Base-by-base conservation (phyloP, 2,888 invertebrate species). In the Sesia bembeciformis region DNA sequence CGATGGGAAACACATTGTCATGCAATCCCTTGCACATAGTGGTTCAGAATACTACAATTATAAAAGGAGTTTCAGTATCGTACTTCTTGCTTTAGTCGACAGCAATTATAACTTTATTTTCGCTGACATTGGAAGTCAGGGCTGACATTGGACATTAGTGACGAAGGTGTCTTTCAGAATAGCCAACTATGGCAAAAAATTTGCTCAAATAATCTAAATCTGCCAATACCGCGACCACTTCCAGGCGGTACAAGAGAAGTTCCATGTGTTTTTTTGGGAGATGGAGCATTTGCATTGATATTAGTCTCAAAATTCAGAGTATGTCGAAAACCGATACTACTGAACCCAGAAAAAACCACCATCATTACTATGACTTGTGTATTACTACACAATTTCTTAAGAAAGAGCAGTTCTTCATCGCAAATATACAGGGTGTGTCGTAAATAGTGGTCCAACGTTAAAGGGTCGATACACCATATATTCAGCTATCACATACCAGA, bases 61-160 rank as follows among this genome's bases (percentile, higher is more conserved):
- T 49, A 60, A 63, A 39, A 49, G 7, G 52, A 57, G 52, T 49
- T 62, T 60, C 49, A 63, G 62, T 42, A 61, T 64, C 53, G 62
- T 63, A 49, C 56, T 64, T 55, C 42, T 65, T 49, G 62, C 63
- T 42, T 39, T 60, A 57, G 60, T 65, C 4, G 56, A 61, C 49
- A 56, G 55, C 52, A 54, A 59, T 40, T 62, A 62, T 54, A 59
- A 57, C 52, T 62, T 62, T 54, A 54, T 58, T 49, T 60, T 58
- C 53, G 57, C 40, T 42, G 64, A 23, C 64, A 66, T 60, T 57
- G 54, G 57, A 39, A 41, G 64, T 23, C 65, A 66, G 60, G 65
- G 67, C 40, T 61, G 64, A 60, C n/a, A n/a, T n/a, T n/a, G n/a
- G n/a, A n/a, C n/a, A 64, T 66, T 40, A 65, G 63, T 56, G 64